A percentile compares a stretch with the other conserved stretches of the same genome.
phyloP scores from a whole-genome alignment of 64 coral and sea anemone species.

The Catalaphyllia jardinei region DNA sequence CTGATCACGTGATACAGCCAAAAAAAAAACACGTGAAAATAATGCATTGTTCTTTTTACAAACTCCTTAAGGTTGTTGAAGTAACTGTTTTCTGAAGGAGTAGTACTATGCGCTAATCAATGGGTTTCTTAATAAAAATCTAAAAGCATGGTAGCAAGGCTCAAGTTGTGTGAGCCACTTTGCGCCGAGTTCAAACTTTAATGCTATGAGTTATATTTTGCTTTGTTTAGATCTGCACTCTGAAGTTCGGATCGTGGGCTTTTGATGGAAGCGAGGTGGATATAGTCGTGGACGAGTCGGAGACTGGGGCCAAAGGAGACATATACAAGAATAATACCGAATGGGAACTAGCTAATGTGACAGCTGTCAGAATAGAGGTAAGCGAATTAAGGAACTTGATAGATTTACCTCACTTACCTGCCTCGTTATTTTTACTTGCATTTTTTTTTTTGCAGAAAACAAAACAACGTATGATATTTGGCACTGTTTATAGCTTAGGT shows the following conservation, averaged over 20 bases:
- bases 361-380: slow-evolving; percentile 41
- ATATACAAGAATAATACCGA: slow-evolving; percentile 74
- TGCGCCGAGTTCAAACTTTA: neutral
- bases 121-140: no score
- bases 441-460: no score
- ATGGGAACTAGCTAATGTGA: slow-evolving; percentile 64
- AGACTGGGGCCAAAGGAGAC: slow-evolving; percentile 60
- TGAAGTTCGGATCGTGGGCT: slow-evolving; percentile 87
- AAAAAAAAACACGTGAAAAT: no score
- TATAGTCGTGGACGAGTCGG: slow-evolving; percentile 37
- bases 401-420: neutral
- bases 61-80: no score
- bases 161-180: no score
- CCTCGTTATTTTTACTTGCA: neutral
- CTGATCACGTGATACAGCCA: no score
- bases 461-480: neutral
- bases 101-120: no score
- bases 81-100: no score
- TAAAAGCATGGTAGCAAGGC: no score
- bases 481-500: no score
- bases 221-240: slow-evolving; percentile 47
- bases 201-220: neutral
- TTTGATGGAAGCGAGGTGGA: slow-evolving; percentile 80
- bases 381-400: neutral
- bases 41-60: no score